These are phyloP conservation scores for Astreopora myriophthalma DNA, from an alignment of 64 coral and sea anemone species.

Conservation along the genomic window DNA sequence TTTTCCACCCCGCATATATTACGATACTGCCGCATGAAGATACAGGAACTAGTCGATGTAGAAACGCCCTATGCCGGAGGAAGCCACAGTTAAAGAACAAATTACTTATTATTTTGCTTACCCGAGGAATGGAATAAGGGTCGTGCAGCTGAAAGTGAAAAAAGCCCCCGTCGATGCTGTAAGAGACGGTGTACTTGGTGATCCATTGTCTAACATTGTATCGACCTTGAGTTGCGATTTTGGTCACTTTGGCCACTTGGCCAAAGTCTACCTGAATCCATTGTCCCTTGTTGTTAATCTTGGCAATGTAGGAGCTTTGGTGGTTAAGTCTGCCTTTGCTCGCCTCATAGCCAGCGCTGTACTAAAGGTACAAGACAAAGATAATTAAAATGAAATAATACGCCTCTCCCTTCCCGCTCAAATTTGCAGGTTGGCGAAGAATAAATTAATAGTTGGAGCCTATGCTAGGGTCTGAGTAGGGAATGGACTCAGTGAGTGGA, in stretches of 20 bases:
- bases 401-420: no score
- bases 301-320: background rate
- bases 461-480: no score
- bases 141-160: constrained; percentile 1
- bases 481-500: no score
- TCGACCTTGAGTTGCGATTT: constrained; percentile 36
- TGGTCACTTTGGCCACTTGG: constrained; percentile 36
- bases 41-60: no score
- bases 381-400: no score
- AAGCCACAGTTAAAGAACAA: no score
- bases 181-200: background rate
- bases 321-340: background rate
- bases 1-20: no score
- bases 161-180: constrained; percentile 8
- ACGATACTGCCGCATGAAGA: no score
- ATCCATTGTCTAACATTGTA: background rate
- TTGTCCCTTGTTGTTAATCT: background rate
- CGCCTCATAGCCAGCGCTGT: background rate
- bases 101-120: no score
- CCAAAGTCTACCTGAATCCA: constrained; percentile 60
- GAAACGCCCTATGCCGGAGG: no score
- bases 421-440: no score
- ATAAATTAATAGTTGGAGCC: no score
- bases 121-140: background rate
- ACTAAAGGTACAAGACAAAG: background rate